Percentiles rank a stretch among this genome's conserved stretches.
Evolutionary conservation across 2,797 vertebrate species (phyloP).

Genomic region (Glossophaga mutica): DNA sequence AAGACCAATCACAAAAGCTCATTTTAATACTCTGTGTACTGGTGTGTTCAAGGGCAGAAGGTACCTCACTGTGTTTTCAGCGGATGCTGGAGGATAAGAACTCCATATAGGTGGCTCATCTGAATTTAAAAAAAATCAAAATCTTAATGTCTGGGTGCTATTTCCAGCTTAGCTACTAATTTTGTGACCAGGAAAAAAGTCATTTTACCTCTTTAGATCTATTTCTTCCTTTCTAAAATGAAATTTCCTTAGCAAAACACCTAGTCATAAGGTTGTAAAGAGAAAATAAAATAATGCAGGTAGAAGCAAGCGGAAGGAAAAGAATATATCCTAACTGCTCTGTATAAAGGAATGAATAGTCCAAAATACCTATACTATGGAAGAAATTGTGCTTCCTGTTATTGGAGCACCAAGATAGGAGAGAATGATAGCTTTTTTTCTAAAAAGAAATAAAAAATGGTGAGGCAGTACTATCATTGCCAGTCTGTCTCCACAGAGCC

Average conservation of each 20-base stretch:
- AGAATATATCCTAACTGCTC: not conserved
- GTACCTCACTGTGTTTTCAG: not conserved
- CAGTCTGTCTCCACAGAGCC: not conserved
- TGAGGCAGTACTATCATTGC: not conserved
- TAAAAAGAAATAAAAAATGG: not conserved
- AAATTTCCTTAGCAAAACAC: not conserved
- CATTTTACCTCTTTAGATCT: not conserved
- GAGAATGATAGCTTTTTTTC: not conserved
- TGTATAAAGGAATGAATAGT: not conserved
- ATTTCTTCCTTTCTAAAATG: not conserved
- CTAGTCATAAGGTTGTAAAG: not conserved
- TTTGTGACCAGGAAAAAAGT: not conserved
- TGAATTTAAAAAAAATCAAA: not conserved
- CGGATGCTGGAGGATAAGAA: not conserved
- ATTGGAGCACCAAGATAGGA: slow-evolving; percentile 8
- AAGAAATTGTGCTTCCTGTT: not conserved
- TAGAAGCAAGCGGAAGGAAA: not conserved
- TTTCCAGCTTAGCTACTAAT: not conserved
- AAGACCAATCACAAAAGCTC: not conserved
- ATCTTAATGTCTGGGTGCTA: not conserved
- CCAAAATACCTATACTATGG: not conserved
- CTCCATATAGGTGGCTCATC: not conserved
- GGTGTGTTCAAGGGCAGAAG: not conserved
- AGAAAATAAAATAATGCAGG: not conserved
- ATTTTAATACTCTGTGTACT: not conserved